phyloP scores from a whole-genome alignment of 2,797 vertebrate genomes.

The Channallabes apus region DNA sequence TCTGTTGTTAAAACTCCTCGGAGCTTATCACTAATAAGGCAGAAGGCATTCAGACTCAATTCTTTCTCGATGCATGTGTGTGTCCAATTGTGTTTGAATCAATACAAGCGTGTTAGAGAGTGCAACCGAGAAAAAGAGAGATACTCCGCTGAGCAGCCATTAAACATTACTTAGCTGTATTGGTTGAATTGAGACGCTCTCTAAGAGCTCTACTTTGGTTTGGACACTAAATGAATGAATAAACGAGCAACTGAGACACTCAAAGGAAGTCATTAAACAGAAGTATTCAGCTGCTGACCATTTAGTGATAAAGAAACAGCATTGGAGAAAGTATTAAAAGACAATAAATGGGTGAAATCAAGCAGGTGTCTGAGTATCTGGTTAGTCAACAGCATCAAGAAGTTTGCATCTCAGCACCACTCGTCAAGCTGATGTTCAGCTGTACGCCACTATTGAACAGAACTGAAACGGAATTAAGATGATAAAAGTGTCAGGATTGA shows the following conservation, averaged over 20 bases:
- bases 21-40: conserved; percentile 3
- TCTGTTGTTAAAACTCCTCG: conserved; percentile 10
- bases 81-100: neutral
- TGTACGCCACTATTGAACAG: no score
- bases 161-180: conserved; percentile 35
- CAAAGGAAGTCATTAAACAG: conserved; percentile 6
- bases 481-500: no score
- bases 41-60: neutral
- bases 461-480: no score
- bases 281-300: neutral
- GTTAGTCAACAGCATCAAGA: neutral
- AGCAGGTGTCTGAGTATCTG: neutral
- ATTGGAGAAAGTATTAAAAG: neutral
- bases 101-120: neutral
- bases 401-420: conserved; percentile 79
- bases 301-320: neutral
- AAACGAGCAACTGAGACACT: conserved; percentile 10
- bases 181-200: conserved; percentile 24
- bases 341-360: neutral
- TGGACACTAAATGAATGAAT: conserved; percentile 15
- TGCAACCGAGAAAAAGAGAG: neutral
- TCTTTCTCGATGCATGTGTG: conserved; percentile 1
- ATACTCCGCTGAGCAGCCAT: conserved; percentile 22
- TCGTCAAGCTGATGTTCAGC: conserved; percentile 79
- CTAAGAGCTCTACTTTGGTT: conserved; percentile 8